Base-by-base conservation (phyloP, 2,888 invertebrate species). In the Serrognathus titanus region DNA sequence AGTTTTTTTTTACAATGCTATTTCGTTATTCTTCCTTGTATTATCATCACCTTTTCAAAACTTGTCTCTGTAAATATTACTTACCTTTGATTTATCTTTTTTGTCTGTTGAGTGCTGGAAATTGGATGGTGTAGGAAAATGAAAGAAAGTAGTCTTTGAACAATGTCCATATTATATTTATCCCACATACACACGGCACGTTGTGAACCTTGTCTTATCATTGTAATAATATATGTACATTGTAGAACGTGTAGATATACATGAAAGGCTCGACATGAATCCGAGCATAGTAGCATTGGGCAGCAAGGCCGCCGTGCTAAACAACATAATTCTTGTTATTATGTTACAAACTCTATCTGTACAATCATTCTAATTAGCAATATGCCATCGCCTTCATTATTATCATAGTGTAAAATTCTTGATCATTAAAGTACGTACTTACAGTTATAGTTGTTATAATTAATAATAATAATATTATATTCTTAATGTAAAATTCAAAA, bases 171-270 rank as follows among this genome's bases (percentile, higher is more conserved):
- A 88, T 88, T 87, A 87, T 88, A 88, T 87, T 86, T 87, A 81
- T 82, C 88, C 87, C 89, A 89, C 88, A 89, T 88, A 89, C 88
- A 88, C 88, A 88, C 89, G 89, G 89, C 89, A 89, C 89, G 87
- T 88, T 87, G 89, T 89, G 89, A 89, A 89, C 88, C 88, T 88
- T 87, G 86, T 87, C 88, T 88, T 87, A 86, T 86, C 86, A 84
- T 85, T 84, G 83, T 84, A 84, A 83, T 84, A 85, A 84, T 83
- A 84, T 84, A 84, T 85, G 83, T 86, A 85, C 85, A 86, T 84
- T 85, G 84, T 85, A 85, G 77, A 78, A 77, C 77, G 77, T 84
- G 84, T 58, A 83, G 84, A 85, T 85, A 84, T 83, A 85, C 85
- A 85, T 84, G 82, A 84, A 81, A 79, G 81, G 82, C 82, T 81